Evolutionary conservation across 2,113 vertebrate genomes (phyloP).

Genomic region (Conger conger): DNA sequence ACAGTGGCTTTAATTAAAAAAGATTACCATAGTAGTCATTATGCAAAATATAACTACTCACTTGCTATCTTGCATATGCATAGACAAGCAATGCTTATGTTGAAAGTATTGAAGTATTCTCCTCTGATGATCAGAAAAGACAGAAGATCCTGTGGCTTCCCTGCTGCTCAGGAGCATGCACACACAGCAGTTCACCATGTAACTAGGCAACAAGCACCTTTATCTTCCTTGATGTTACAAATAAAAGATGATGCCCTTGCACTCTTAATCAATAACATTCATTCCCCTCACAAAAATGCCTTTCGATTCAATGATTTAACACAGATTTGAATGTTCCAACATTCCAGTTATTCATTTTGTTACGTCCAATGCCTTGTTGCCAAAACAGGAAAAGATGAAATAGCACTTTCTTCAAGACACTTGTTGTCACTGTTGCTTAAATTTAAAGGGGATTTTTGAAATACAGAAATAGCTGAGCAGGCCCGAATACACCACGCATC

Average conservation of each 20-base stretch:
- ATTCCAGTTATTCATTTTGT: not conserved
- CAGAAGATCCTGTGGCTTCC: not conserved
- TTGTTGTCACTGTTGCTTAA: not conserved
- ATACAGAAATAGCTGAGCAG: slow-evolving; percentile 1
- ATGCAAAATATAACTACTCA: not conserved
- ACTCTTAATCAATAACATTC: slow-evolving; percentile 4
- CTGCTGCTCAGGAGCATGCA: not conserved
- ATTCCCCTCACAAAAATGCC: not conserved
- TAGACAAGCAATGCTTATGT: not conserved
- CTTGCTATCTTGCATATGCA: not conserved
- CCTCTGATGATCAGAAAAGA: not conserved
- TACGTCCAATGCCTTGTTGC: not conserved
- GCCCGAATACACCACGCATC: not conserved
- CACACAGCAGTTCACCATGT: not conserved
- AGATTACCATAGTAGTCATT: not conserved
- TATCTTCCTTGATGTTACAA: not conserved
- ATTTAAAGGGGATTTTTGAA: not conserved
- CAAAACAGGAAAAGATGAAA: not conserved
- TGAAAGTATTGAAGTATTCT: not conserved
- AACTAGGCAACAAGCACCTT: not conserved
- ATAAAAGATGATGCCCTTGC: not conserved
- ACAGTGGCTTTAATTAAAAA: not conserved
- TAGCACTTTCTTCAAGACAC: not conserved
- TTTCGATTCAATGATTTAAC: not conserved
- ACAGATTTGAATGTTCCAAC: not conserved